Evolutionary conservation across 1,140 invertebrate genomes (phyloP), one percentile per base, ranked within the genome.

Genomic region (Camponotus floridanus): DNA sequence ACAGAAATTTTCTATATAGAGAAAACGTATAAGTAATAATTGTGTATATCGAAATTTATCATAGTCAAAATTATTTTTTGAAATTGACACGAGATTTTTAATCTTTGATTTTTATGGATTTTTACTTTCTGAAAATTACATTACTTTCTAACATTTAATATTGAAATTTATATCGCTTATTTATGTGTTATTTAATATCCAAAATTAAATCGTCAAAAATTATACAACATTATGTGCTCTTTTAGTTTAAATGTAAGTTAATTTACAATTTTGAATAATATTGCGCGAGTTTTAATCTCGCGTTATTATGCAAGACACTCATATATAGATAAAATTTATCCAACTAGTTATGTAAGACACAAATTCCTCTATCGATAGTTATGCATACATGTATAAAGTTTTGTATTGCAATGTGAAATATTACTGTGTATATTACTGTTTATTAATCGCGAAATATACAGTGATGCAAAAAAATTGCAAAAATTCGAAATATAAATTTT

Each of bases 311-410:
- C 36, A 70, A 70, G 59, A 26, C 6, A 13, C 2, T 1, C 45
- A 51, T 51, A 18, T 15, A 48, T 18, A 45, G 31, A 73, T 15
- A 62, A 81, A 74, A 61, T 74, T 73, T 73, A 73, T 71, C 51
- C 26, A 61, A 42, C 55, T 26, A 18, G 57, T 83, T 83, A 83
- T 57, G 68, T 83, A 83, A 83, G 67, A 83, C 15, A 42, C 21
- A 71, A 42, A 15, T 73, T 74, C 68, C 15, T 61, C 13, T 7
- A 21, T 74, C 13, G 26, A 13, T 74, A 83, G 31, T 70, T 68
- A 15, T 55, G 48, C 26, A 36, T 55, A 57, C 26, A 26, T 26
- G 15, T 33, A 1, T 73, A 73, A 81, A 55, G 33, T 45, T 80
- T 70, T 21, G 33, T 15, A 18, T 51, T 62, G 9, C 18, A 55